These are phyloP conservation scores for Leptocoma aspasia DNA, from an alignment of 2,113 vertebrate genomes.

Conservation along the genomic window DNA sequence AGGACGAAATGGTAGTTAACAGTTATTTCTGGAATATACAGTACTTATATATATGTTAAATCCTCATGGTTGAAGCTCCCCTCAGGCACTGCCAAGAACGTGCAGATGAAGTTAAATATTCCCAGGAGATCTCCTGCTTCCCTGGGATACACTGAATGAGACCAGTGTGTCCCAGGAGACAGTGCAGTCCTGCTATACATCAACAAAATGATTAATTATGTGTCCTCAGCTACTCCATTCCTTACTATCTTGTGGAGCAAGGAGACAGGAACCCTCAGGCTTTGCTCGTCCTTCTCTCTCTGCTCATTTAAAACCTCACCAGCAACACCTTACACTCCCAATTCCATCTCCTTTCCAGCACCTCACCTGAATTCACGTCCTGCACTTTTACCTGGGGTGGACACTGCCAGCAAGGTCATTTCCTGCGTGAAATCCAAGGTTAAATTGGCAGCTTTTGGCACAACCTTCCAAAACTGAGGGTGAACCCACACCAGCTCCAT, in stretches of 20 bases:
- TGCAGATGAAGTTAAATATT: not conserved
- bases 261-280: not conserved
- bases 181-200: not conserved
- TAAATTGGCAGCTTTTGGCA: not conserved
- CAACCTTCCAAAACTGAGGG: not conserved
- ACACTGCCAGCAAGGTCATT: not conserved
- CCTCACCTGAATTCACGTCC: not conserved
- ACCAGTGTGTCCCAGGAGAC: not conserved
- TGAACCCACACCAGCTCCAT: not conserved
- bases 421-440: not conserved
- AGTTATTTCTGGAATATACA: not conserved
- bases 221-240: not conserved
- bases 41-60: not conserved
- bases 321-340: not conserved
- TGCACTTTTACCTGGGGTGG: not conserved
- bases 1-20: not conserved
- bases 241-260: not conserved
- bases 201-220: not conserved
- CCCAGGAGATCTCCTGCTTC: not conserved
- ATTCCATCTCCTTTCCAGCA: not conserved
- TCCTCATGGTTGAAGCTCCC: not conserved
- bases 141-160: not conserved
- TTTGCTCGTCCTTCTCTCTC: not conserved
- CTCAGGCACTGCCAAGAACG: constrained; percentile 5
- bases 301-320: not conserved